These are phyloP conservation scores for Potamilus streckersoni DNA, from an alignment of 1,140 invertebrate species.

Conservation along the genomic window DNA sequence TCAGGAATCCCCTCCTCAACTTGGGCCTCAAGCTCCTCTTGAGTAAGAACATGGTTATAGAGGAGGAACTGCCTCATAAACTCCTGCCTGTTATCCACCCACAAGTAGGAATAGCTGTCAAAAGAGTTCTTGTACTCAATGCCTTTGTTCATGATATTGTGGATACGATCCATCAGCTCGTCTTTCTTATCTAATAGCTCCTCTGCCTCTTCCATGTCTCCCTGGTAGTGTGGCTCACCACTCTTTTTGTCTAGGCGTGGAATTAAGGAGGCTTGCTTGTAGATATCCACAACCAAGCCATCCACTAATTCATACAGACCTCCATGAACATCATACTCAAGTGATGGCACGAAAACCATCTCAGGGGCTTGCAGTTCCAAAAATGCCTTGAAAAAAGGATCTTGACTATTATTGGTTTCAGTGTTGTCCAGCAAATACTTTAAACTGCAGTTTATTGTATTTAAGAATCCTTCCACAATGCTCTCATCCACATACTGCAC, in stretches of 20 bases:
- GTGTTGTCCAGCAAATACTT: conserved; percentile 92
- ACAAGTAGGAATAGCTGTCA: conserved; percentile 76
- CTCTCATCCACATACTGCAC: conserved; percentile 87
- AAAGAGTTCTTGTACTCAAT: conserved; percentile 50
- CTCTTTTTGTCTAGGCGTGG: conserved; percentile 71
- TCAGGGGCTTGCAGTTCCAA: conserved; percentile 83
- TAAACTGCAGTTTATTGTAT: conserved; percentile 78
- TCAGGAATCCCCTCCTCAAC: conserved; percentile 67
- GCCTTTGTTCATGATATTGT: conserved; percentile 46
- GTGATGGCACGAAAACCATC: conserved; percentile 79
- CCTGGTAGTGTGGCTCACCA: conserved; percentile 66
- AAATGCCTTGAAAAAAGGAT: conserved; percentile 87
- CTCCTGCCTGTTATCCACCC: conserved; percentile 85
- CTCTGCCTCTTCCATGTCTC: conserved; percentile 65
- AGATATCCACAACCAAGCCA: conserved; percentile 83
- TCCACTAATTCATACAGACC: conserved; percentile 83
- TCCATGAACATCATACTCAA: conserved; percentile 80
- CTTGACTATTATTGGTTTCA: conserved; percentile 79
- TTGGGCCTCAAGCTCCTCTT: conserved; percentile 88
- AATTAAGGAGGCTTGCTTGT: conserved; percentile 83
- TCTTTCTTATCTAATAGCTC: conserved; percentile 64
- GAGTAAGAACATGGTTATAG: conserved; percentile 85
- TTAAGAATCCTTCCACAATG: conserved; percentile 83
- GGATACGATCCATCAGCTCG: conserved; percentile 58
- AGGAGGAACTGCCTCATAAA: conserved; percentile 91